phyloP scores from a whole-genome alignment of 2,797 vertebrate species.

The Nannoperca australis region DNA sequence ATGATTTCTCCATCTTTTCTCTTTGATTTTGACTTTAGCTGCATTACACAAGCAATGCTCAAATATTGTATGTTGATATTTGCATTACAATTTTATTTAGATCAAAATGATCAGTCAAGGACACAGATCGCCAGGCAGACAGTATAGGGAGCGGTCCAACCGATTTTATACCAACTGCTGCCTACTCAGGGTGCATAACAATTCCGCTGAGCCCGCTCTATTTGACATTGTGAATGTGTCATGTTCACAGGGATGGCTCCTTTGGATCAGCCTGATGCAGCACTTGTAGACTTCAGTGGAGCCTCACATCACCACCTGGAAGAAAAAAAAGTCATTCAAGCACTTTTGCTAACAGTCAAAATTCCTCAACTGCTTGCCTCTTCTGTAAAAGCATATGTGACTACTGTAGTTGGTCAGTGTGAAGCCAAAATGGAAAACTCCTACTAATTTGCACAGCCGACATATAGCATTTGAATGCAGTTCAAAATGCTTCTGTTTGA shows the following conservation, averaged over 20 bases:
- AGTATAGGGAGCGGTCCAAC: constrained; percentile 56
- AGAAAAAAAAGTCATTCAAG: constrained; percentile 61
- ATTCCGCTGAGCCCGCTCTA: constrained; percentile 78
- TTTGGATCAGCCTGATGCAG: constrained; percentile 76
- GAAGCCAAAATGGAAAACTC: constrained; percentile 15
- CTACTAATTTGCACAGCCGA: constrained; percentile 13
- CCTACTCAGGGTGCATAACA: constrained; percentile 73
- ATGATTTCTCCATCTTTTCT: background rate
- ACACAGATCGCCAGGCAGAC: constrained; percentile 66
- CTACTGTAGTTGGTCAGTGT: constrained; percentile 15
- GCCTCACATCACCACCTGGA: constrained; percentile 60
- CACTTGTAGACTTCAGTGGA: constrained; percentile 70
- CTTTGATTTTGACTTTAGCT: background rate
- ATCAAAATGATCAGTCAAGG: constrained; percentile 72
- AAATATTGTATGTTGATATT: constrained; percentile 60
- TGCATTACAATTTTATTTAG: constrained; percentile 52
- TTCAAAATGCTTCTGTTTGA: background rate
- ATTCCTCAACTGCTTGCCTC: constrained; percentile 46
- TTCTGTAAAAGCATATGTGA: constrained; percentile 51
- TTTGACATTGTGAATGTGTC: constrained; percentile 82
- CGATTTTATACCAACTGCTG: constrained; percentile 70
- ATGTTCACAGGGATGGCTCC: constrained; percentile 75
- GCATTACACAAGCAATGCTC: constrained; percentile 2
- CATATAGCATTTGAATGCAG: constrained; percentile 5
- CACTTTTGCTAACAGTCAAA: constrained; percentile 66